Percentiles rank a stretch among this genome's conserved stretches.
Conservation (phyloP, 2,797 vertebrate species). For the Sciurus carolinensis region DNA sequence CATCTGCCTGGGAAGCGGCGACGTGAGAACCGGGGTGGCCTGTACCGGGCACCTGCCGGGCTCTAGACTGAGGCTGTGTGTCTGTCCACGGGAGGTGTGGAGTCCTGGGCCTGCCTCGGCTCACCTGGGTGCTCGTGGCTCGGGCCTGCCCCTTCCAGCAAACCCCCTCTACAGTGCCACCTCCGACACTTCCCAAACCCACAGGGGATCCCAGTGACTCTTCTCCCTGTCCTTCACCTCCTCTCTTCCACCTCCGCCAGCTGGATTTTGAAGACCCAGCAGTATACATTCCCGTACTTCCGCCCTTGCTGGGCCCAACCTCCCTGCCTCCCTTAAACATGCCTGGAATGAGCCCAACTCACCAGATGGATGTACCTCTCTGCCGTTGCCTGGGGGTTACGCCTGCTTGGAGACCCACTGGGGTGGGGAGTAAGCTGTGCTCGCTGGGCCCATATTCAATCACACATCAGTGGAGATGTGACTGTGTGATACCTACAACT, state of each 20-base stretch:
- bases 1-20: not conserved
- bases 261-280: not conserved
- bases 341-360: not conserved
- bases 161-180: rapidly evolving
- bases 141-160: not conserved
- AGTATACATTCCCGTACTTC: not conserved
- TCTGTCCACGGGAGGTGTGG: not conserved
- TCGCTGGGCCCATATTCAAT: not conserved
- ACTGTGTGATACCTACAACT: not conserved
- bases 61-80: rapidly evolving
- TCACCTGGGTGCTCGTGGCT: not conserved
- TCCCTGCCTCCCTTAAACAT: not conserved
- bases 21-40: rapidly evolving
- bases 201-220: not conserved
- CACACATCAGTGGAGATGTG: not conserved
- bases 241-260: not conserved
- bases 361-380: not conserved
- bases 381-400: not conserved
- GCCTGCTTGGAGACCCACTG: not conserved
- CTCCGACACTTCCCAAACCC: too few relatives aligned
- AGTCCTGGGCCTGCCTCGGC: not conserved
- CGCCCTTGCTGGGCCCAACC: not conserved
- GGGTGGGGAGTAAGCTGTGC: not conserved
- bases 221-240: not conserved
- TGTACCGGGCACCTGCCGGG: rapidly evolving